These are phyloP conservation scores for Mythimna impura DNA, from an alignment of 2,888 invertebrate species.

Conservation along the genomic window DNA sequence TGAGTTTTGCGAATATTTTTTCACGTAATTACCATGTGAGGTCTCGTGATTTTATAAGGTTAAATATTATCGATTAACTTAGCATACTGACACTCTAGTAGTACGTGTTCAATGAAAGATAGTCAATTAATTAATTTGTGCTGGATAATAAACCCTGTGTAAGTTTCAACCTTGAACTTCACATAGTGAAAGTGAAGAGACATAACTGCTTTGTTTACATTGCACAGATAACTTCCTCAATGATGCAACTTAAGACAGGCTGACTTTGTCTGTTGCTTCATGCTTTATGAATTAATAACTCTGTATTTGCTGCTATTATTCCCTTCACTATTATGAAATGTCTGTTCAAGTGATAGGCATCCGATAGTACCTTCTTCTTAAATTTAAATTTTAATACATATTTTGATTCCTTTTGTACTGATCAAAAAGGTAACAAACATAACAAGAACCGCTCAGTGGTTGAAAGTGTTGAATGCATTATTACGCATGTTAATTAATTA, in stretches of 20 bases:
- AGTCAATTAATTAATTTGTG: slow-evolving; percentile 20
- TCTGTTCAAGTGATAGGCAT: background rate
- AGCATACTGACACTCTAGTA: slow-evolving; percentile 32
- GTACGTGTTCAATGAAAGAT: slow-evolving; percentile 15
- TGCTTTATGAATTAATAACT: background rate
- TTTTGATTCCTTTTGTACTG: background rate
- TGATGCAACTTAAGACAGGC: slow-evolving; percentile 60
- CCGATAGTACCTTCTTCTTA: background rate
- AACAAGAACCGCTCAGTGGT: no score
- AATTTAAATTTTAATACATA: background rate
- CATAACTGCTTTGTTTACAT: slow-evolving; percentile 72
- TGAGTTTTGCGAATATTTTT: slow-evolving; percentile 83
- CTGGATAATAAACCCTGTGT: slow-evolving; percentile 21
- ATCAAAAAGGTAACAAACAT: background rate
- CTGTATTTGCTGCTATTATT: background rate
- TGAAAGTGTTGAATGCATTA: background rate
- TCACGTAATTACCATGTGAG: slow-evolving; percentile 72
- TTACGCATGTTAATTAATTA: background rate
- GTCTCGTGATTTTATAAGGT: slow-evolving; percentile 66
- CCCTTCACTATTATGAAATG: slow-evolving; percentile 21
- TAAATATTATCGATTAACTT: slow-evolving; percentile 60
- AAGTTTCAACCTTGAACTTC: slow-evolving; percentile 76
- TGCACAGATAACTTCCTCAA: slow-evolving; percentile 60
- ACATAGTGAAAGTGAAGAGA: slow-evolving; percentile 69
- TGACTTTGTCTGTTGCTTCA: slow-evolving; percentile 19